Percentiles rank a stretch among this genome's conserved stretches.
Conservation (phyloP, 1,140 invertebrate species). For the Meloidogyne exigua region DNA sequence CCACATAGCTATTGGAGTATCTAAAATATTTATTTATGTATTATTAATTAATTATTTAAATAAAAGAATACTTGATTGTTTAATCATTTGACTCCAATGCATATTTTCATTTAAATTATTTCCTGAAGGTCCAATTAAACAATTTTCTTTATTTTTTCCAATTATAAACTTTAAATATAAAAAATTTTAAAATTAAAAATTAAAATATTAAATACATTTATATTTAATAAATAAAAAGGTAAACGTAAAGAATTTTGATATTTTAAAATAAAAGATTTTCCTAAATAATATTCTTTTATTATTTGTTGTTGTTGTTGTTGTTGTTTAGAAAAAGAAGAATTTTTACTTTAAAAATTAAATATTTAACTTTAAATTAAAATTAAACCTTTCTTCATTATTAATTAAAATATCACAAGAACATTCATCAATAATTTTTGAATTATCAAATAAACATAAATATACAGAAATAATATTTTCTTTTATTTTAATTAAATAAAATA, state of each 20-base stretch:
- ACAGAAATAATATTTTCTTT: neutral
- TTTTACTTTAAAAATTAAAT: slow-evolving; percentile 6
- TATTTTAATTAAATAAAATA: neutral
- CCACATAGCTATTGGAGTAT: slow-evolving; percentile 13
- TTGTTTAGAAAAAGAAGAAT: neutral
- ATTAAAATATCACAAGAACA: neutral
- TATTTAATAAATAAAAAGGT: slow-evolving; percentile 3
- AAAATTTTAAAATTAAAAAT: neutral
- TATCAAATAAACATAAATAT: slow-evolving; percentile 16
- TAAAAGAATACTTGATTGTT: slow-evolving; percentile 11
- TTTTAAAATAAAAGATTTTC: slow-evolving; percentile 23
- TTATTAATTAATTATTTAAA: neutral
- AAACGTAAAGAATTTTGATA: slow-evolving; percentile 10
- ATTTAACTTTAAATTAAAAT: neutral
- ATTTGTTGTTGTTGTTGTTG: neutral
- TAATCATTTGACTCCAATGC: slow-evolving; percentile 27
- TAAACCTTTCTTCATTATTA: neutral
- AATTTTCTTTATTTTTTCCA: neutral
- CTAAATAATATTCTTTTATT: slow-evolving; percentile 1
- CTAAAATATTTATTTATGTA: neutral
- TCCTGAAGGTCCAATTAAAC: slow-evolving; percentile 18
- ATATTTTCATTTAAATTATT: neutral
- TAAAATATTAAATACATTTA: neutral
- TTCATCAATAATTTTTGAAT: slow-evolving; percentile 4
- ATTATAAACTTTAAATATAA: slow-evolving; percentile 4